Evolutionary conservation across 2,888 invertebrate species (phyloP), one percentile per base, ranked within the genome.

Genomic region (Phyllotreta striolata): DNA sequence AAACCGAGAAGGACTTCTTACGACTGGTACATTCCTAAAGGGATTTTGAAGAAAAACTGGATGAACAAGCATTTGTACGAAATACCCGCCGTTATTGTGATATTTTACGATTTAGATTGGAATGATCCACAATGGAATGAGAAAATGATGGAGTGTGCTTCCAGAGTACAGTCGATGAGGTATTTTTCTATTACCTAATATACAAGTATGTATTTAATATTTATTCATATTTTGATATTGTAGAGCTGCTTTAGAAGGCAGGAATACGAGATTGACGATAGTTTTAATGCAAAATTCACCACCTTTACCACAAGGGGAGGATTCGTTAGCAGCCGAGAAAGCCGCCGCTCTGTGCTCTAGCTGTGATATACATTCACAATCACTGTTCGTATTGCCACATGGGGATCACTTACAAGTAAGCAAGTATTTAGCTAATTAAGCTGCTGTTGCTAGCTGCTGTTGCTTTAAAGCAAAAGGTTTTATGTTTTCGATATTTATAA

Each of bases 21-120:
- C 80, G 97, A 97, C 78, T 95, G 95, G 93, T 96, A 96, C 81
- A 91, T 95, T 72, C 95, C 95, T 0, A 93, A 93, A 80, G 98
- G 98, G 8, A 92, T 98, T 69, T 82, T 98, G 6, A 97, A 98
- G 80, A 89, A 91, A 46, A 93, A 94, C 78, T 99, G 98, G 98
- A 91, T 98, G 85, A 86, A 89, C 55, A 99, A 99, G 81, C 95
- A 98, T 78, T 85, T 96, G 40, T 89, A 91, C 71, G 87, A 92
- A 62, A 87, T 98, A 68, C 98, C 99, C 6, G 91, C 98, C 0
- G 91, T 98, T 0, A 91, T 96, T 34, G 96, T 97, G 1, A 87
- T 97, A 66, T 99, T 98, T 82, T 95, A 94, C 80, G 98, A 99
- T 77, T 87, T 98, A 78, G 98, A 98, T 82, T 99, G 98, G 98